Conservation (phyloP, 2,113 vertebrate genomes). For the Actenoides hombroni region DNA sequence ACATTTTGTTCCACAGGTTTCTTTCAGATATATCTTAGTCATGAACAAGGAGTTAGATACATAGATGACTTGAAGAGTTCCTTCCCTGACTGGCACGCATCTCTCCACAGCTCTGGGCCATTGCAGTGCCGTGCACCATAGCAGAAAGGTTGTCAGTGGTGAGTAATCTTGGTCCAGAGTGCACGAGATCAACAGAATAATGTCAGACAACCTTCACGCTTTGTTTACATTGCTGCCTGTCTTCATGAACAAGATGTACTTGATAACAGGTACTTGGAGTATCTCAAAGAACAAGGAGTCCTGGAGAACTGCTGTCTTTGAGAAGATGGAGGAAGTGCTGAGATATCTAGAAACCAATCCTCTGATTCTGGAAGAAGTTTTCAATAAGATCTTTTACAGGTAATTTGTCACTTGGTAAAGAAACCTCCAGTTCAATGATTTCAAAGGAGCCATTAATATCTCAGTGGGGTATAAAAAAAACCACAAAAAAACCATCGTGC, state of each 20-base stretch:
- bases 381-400: neutral
- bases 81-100: neutral
- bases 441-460: neutral
- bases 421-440: neutral
- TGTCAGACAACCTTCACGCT: neutral
- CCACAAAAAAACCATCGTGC: neutral
- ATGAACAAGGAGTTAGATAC: neutral
- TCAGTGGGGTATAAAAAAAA: neutral
- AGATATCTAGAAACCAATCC: neutral
- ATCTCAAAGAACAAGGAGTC: neutral
- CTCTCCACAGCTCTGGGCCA: neutral
- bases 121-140: neutral
- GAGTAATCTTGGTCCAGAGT: neutral
- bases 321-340: neutral
- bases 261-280: neutral
- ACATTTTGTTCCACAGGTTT: neutral
- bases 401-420: neutral
- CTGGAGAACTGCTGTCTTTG: neutral
- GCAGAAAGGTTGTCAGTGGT: neutral
- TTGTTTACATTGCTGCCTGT: fast-evolving
- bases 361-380: neutral
- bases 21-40: neutral
- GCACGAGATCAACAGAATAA: neutral
- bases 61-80: neutral
- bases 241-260: neutral